Evolutionary conservation across 2,888 invertebrate species (phyloP).

Genomic region (Villa cingulata): DNA sequence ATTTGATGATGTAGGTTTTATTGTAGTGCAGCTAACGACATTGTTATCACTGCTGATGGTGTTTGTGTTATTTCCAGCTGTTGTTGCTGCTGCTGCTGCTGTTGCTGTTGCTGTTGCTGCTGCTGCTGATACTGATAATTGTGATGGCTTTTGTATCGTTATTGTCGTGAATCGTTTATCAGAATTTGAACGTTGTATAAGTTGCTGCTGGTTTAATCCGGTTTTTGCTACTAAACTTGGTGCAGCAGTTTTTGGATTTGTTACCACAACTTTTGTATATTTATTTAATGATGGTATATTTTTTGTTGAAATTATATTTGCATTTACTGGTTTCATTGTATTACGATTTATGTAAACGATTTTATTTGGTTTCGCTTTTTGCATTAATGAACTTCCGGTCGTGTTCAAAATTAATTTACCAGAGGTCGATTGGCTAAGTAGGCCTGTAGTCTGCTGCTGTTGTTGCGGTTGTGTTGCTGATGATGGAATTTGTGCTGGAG

Average conservation of each 20-base stretch:
- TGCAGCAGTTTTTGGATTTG: constrained; percentile 22
- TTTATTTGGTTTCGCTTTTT: constrained; percentile 23
- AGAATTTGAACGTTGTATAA: not conserved
- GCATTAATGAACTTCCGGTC: constrained; percentile 16
- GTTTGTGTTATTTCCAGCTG: too few relatives aligned
- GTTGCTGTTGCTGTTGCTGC: constrained; percentile 19
- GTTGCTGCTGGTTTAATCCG: not conserved
- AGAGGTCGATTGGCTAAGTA: constrained; percentile 9
- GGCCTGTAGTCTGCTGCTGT: not conserved
- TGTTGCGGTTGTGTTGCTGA: not conserved
- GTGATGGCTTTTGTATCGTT: constrained; percentile 7
- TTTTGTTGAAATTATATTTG: constrained; percentile 24
- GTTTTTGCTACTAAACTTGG: constrained; percentile 6
- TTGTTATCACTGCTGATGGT: too few relatives aligned
- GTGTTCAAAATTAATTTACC: constrained; percentile 26
- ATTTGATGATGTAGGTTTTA: too few relatives aligned
- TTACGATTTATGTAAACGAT: constrained; percentile 33
- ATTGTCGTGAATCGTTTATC: constrained; percentile 5
- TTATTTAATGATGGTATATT: constrained; percentile 21
- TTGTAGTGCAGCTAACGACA: too few relatives aligned
- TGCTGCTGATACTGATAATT: constrained; percentile 13
- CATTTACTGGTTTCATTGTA: constrained; percentile 23
- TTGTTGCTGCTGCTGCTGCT: constrained; percentile 9
- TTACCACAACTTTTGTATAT: constrained; percentile 25
- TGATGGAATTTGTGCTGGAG: not conserved